Percentiles rank a stretch among this genome's conserved stretches.
phyloP scores from a whole-genome alignment of 2,888 invertebrate genomes.

The Salticus scenicus region DNA sequence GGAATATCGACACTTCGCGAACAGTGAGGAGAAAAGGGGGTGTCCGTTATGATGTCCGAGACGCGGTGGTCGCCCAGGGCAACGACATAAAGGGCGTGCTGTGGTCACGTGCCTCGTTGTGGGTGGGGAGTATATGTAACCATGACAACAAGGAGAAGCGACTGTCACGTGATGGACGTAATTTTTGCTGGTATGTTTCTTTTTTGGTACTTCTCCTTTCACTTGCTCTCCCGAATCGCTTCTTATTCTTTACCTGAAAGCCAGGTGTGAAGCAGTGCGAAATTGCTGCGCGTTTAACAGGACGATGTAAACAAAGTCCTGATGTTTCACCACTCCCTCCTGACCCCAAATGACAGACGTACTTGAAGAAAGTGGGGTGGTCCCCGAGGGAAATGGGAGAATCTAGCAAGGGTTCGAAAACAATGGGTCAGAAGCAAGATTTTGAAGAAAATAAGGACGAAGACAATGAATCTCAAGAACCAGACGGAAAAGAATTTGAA shows the following conservation, averaged over 20 bases:
- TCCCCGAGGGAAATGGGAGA: constrained; percentile 46
- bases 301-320: constrained; percentile 15
- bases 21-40: constrained; percentile 39
- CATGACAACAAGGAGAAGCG: constrained; percentile 58
- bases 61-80: constrained; percentile 60
- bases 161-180: constrained; percentile 58
- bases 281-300: background rate
- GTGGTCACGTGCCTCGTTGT: constrained; percentile 59
- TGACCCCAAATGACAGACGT: background rate
- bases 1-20: constrained; percentile 57
- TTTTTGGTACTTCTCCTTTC: constrained; percentile 36
- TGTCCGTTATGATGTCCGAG: constrained; percentile 48
- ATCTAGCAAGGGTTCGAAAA: constrained; percentile 13
- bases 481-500: background rate
- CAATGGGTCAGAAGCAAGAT: constrained; percentile 60
- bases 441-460: constrained; percentile 32
- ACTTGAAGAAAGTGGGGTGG: background rate
- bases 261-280: background rate
- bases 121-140: constrained; percentile 54
- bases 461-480: background rate
- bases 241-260: constrained; percentile 54
- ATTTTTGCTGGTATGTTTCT: constrained; percentile 37
- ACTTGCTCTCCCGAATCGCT: constrained; percentile 36
- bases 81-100: constrained; percentile 64
- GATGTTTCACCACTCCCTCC: background rate